Conservation (phyloP, 2,888 invertebrate genomes). For the Drosophila vallismaia region DNA sequence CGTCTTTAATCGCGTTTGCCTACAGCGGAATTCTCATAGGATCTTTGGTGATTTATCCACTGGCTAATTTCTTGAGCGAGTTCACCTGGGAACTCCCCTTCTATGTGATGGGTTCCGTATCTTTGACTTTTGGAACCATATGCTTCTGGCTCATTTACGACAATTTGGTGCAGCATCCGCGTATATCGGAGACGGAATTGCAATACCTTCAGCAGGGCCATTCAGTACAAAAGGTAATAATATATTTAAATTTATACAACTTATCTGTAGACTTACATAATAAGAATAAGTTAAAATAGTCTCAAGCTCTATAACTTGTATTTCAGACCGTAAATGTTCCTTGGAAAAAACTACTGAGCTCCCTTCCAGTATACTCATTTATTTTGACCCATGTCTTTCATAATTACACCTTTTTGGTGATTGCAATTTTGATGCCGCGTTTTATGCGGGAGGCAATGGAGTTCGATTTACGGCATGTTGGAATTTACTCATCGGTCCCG, state of each 20-base stretch:
- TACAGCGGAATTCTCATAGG: constrained; percentile 84
- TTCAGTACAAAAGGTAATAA: constrained; percentile 8
- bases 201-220: constrained; percentile 66
- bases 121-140: constrained; percentile 73
- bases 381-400: constrained; percentile 84
- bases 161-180: constrained; percentile 85
- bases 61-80: constrained; percentile 86
- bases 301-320: too few relatives aligned
- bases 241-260: too few relatives aligned
- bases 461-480: constrained; percentile 83
- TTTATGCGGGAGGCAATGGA: constrained; percentile 84
- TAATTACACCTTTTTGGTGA: constrained; percentile 83
- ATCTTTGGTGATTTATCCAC: constrained; percentile 85
- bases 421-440: constrained; percentile 83
- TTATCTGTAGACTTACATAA: too few relatives aligned
- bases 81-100: constrained; percentile 87
- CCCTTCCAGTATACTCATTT: constrained; percentile 84
- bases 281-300: too few relatives aligned
- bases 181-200: constrained; percentile 84
- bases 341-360: constrained; percentile 84
- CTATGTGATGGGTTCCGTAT: constrained; percentile 84
- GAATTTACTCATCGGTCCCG: constrained; percentile 70
- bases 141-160: constrained; percentile 84
- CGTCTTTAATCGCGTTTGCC: constrained; percentile 82
- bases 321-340: constrained; percentile 81